phyloP scores from a whole-genome alignment of 2,797 vertebrate genomes.

The Sternarchorhynchus goeldii region DNA sequence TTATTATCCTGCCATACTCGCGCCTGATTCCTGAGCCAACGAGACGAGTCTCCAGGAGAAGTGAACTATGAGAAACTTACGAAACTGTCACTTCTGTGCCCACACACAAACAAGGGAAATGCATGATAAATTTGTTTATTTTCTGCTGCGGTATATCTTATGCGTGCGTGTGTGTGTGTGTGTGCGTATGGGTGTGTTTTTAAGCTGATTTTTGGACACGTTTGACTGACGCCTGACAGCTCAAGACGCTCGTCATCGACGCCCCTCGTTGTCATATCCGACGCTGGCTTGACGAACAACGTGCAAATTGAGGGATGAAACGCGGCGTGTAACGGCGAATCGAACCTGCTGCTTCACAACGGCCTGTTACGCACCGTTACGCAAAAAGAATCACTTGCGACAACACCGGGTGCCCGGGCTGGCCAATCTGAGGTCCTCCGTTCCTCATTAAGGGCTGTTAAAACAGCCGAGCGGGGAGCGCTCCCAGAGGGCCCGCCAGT shows the following conservation, averaged over 20 bases:
- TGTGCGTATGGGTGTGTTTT: neutral
- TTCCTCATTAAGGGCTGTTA: conserved; percentile 56
- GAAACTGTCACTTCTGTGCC: conserved; percentile 30
- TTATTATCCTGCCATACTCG: conserved; percentile 55
- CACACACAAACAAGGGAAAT: conserved; percentile 33
- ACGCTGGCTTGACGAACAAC: conserved; percentile 48
- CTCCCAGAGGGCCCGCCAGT: conserved; percentile 43
- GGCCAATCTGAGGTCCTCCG: conserved; percentile 43
- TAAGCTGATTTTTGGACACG: conserved; percentile 26
- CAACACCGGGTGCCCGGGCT: conserved; percentile 32
- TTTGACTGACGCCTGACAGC: conserved; percentile 51
- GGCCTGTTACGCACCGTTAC: conserved; percentile 11
- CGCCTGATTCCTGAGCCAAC: conserved; percentile 47
- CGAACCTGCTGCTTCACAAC: neutral
- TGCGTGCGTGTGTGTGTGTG: too few species aligned
- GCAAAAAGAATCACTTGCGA: conserved; percentile 16
- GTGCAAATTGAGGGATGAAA: conserved; percentile 43
- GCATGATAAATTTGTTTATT: conserved; percentile 40
- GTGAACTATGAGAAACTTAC: conserved; percentile 43
- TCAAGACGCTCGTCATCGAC: conserved; percentile 9
- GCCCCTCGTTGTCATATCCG: conserved; percentile 41
- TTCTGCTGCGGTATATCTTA: neutral
- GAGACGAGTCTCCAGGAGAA: conserved; percentile 41
- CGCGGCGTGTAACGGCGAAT: conserved; percentile 11
- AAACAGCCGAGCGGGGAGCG: conserved; percentile 50